A percentile compares a stretch with the other conserved stretches of the same genome.
Conservation (phyloP, 2,797 vertebrate genomes). For the Alca torda region DNA sequence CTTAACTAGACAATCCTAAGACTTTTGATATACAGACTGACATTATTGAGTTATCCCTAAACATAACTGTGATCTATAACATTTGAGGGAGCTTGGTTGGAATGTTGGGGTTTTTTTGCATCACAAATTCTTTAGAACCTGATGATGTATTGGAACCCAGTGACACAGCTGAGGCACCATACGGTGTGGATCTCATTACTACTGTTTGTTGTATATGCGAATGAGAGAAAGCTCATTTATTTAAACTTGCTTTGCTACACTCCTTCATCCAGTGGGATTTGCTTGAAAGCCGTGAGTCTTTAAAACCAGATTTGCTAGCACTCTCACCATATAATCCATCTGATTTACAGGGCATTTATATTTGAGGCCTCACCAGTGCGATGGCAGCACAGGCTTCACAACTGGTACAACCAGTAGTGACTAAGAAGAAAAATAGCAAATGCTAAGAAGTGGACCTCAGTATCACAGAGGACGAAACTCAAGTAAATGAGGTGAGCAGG, state of each 20-base stretch:
- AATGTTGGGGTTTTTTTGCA: background rate
- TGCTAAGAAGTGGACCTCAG: background rate
- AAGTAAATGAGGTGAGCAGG: background rate
- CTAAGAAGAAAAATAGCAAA: background rate
- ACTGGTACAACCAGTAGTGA: background rate
- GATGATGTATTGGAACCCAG: background rate
- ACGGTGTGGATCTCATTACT: background rate
- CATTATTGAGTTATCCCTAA: background rate
- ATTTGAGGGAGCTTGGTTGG: background rate
- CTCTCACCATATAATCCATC: background rate
- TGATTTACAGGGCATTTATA: accelerated
- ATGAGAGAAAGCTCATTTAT: background rate
- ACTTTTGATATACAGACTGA: background rate
- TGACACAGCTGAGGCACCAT: background rate
- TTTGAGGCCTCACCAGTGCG: background rate
- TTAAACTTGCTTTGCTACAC: background rate
- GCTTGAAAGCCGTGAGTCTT: background rate
- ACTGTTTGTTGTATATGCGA: background rate
- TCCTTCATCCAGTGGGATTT: background rate
- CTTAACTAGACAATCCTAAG: background rate
- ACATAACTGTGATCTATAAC: background rate
- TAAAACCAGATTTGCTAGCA: background rate
- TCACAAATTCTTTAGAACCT: background rate
- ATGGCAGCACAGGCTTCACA: background rate
- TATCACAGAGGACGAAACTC: background rate